Evolutionary conservation across 2,113 vertebrate species (phyloP).

Genomic region (Syngnathus scovelli): DNA sequence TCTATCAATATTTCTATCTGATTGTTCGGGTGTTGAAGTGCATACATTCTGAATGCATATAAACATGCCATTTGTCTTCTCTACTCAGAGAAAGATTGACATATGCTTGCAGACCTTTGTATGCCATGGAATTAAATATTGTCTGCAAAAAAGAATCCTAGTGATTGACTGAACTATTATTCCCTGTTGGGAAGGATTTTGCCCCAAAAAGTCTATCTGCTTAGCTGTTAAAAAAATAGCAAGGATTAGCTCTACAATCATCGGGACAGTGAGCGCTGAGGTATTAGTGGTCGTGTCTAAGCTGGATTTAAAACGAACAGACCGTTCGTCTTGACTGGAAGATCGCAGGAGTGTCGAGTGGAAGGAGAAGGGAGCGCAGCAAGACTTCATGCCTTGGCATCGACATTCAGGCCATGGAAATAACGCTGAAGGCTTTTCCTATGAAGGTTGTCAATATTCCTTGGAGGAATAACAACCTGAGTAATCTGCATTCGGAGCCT

Average conservation of each 20-base stretch:
- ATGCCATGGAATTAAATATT: too few species aligned
- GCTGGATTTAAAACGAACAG: constrained; percentile 59
- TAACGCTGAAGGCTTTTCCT: constrained; percentile 69
- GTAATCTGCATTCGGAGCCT: constrained; percentile 69
- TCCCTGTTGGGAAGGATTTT: constrained; percentile 24
- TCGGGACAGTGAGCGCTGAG: constrained; percentile 34
- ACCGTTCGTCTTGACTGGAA: constrained; percentile 18
- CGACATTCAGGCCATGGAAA: constrained; percentile 56
- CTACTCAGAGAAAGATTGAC: background rate
- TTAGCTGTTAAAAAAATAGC: constrained; percentile 51
- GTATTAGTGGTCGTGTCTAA: constrained; percentile 57
- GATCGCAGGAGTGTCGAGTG: constrained; percentile 21
- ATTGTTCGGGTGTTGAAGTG: background rate
- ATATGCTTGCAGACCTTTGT: too few species aligned
- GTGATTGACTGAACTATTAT: constrained; percentile 20
- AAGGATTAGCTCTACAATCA: constrained; percentile 57
- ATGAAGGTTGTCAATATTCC: constrained; percentile 71
- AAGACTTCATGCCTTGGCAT: constrained; percentile 40
- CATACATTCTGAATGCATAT: background rate
- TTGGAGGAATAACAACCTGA: constrained; percentile 84
- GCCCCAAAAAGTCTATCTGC: constrained; percentile 43
- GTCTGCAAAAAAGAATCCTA: background rate
- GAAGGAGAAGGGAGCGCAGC: constrained; percentile 23
- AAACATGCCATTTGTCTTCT: background rate
- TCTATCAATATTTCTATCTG: too few species aligned